phyloP scores from a whole-genome alignment of 2,888 invertebrate species.

The Tiliacea aurago region DNA sequence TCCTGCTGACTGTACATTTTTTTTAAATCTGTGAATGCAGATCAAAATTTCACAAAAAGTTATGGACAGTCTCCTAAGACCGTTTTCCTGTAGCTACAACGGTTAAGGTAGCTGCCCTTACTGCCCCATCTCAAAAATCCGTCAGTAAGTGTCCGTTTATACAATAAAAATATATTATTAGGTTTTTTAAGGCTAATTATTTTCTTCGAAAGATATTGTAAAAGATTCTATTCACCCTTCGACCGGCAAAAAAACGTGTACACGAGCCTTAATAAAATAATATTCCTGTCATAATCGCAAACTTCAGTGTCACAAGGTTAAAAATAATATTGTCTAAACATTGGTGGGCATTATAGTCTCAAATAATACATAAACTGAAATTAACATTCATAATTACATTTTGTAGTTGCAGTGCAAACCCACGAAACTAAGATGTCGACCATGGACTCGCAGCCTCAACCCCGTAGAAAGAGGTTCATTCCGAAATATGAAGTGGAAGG shows the following conservation, averaged over 20 bases:
- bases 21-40: too few relatives aligned
- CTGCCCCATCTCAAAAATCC: too few relatives aligned
- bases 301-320: slow-evolving; percentile 19
- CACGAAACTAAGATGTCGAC: slow-evolving; percentile 68
- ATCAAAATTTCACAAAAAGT: too few relatives aligned
- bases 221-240: not conserved
- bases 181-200: not conserved
- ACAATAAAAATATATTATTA: not conserved
- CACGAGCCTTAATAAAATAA: not conserved
- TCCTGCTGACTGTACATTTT: too few relatives aligned
- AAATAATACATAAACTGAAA: not conserved
- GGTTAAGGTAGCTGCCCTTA: too few relatives aligned
- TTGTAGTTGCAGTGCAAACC: slow-evolving; percentile 68
- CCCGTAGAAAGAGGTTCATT: slow-evolving; percentile 84
- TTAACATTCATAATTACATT: not conserved
- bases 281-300: not conserved
- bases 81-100: too few relatives aligned
- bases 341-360: not conserved
- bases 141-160: too few relatives aligned
- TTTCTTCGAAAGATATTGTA: not conserved
- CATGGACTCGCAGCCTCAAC: slow-evolving; percentile 66
- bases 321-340: not conserved
- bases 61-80: too few relatives aligned
- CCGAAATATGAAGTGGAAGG: slow-evolving; percentile 90
- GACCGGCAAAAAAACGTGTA: not conserved